Evolutionary conservation across 37 sponge, comb jelly and placozoan genomes (phyloP).

Genomic region (Crambe crambe): DNA sequence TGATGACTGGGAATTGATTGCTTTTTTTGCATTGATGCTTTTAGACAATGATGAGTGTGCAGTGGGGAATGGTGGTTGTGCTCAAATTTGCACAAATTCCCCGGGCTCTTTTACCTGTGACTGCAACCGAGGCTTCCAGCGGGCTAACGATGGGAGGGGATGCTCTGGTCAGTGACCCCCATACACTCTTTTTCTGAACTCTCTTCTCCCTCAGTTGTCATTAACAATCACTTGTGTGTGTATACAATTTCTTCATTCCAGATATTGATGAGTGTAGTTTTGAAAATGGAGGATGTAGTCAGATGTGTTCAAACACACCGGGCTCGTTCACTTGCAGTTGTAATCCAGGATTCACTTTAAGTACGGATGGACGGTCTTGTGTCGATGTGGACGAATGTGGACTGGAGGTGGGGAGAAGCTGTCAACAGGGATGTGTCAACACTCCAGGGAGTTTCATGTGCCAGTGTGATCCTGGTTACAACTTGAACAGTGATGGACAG

Average conservation of each 20-base stretch:
- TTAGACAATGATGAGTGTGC: slow-evolving; percentile 57
- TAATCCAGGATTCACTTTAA: neutral
- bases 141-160: slow-evolving; percentile 26
- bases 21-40: neutral
- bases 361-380: slow-evolving; percentile 3
- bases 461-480: neutral
- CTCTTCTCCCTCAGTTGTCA: neutral
- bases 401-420: neutral
- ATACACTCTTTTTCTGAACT: neutral
- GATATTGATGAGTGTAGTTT: slow-evolving; percentile 18
- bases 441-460: slow-evolving; percentile 1
- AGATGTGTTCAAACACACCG: slow-evolving; percentile 6
- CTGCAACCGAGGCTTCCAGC: slow-evolving; percentile 37
- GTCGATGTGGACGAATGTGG: slow-evolving; percentile 6
- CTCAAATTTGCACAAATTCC: slow-evolving; percentile 23
- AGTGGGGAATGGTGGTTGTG: slow-evolving; percentile 56
- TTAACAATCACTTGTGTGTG: too few relatives aligned
- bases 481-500: slow-evolving; percentile 6
- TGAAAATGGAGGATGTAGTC: slow-evolving; percentile 26
- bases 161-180: slow-evolving; percentile 44
- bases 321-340: slow-evolving; percentile 23
- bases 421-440: slow-evolving; percentile 1
- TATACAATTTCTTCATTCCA: too few relatives aligned
- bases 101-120: slow-evolving; percentile 28
- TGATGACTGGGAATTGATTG: too few relatives aligned